These are phyloP conservation scores for Xerus inauris DNA, from an alignment of 2,113 vertebrate species.

Conservation along the genomic window DNA sequence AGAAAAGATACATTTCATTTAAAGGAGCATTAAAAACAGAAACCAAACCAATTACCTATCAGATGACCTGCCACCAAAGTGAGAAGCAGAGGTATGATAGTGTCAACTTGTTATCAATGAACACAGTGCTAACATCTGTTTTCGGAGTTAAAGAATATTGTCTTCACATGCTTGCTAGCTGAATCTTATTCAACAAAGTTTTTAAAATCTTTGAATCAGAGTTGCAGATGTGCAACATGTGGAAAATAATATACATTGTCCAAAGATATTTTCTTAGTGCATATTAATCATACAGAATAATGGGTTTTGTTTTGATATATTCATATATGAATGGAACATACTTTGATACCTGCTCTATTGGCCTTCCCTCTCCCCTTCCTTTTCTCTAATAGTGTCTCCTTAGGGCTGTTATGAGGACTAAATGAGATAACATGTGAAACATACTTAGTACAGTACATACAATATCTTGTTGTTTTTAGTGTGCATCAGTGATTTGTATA, in stretches of 20 bases:
- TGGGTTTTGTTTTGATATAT: no score
- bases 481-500: background rate
- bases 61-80: background rate
- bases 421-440: background rate
- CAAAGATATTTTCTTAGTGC: no score
- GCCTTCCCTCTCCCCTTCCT: no score
- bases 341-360: no score
- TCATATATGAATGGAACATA: no score
- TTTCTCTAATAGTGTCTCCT: no score
- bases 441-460: background rate
- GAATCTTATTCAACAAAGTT: background rate
- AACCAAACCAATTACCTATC: background rate
- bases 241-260: background rate
- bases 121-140: fast-evolving
- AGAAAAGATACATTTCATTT: background rate
- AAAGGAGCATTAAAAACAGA: background rate
- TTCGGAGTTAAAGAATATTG: background rate
- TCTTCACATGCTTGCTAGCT: background rate
- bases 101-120: background rate
- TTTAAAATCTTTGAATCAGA: background rate
- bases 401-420: background rate
- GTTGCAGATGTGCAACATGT: background rate
- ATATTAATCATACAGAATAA: no score
- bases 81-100: background rate
- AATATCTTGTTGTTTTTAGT: background rate